phyloP scores from a whole-genome alignment of 2,797 vertebrate genomes.

The Squalus acanthias region DNA sequence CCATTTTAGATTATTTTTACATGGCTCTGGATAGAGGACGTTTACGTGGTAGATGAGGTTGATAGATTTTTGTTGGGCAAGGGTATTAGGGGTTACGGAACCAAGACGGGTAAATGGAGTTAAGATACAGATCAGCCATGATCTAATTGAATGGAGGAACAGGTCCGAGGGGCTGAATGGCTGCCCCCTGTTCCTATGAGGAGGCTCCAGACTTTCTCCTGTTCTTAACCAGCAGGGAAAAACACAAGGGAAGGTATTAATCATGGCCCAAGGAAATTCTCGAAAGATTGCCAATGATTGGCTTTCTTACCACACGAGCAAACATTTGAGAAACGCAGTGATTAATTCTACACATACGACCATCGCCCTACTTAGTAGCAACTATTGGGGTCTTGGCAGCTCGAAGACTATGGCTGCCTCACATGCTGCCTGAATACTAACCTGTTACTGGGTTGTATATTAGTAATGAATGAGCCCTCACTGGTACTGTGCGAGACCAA shows the following conservation, averaged over 20 bases:
- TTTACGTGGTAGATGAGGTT: neutral
- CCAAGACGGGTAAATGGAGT: neutral
- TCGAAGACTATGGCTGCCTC: neutral
- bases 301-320: neutral
- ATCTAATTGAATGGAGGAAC: neutral
- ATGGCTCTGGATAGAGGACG: neutral
- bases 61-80: neutral
- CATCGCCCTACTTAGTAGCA: neutral
- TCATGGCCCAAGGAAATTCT: neutral
- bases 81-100: neutral
- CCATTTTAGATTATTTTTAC: constrained; percentile 46
- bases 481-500: neutral
- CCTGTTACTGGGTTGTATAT: neutral
- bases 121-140: neutral
- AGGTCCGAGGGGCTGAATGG: neutral
- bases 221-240: neutral
- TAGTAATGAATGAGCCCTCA: neutral
- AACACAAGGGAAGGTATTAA: neutral
- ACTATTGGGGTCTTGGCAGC: neutral
- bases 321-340: neutral
- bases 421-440: neutral
- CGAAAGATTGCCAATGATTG: neutral
- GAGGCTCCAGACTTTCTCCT: neutral
- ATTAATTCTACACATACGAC: neutral
- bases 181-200: neutral